Base-by-base conservation (phyloP, 2,113 vertebrate genomes). In the Scortum barcoo region DNA sequence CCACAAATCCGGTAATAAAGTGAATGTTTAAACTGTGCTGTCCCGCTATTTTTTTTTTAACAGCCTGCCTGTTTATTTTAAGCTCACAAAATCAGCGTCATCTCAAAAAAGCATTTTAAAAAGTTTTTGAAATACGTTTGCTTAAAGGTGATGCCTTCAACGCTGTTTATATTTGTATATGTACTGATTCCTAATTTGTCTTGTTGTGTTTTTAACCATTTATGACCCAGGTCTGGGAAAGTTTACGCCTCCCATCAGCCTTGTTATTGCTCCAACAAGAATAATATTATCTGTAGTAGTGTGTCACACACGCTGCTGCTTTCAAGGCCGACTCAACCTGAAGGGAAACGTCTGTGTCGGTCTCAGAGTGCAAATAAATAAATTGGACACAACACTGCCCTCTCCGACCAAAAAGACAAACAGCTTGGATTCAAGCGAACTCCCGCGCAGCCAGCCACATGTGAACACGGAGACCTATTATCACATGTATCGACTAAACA, bases 371-470 rank as follows among this genome's bases (percentile, higher is more conserved):
- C 14, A 11, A 10, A n/a, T n/a, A n/a, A n/a, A n/a, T n/a, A n/a
- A 26, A 26, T 2, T 19, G 57, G 50, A 71, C 71, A n/a, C 86
- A 91, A 81, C 7, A 86, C 88, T 73, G 93, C 90, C 89, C 88
- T 56, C 87, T 90, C 53, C 38, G 90, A 51, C 50, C 78, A 60
- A 2, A 14, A 0, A 38, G 75, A 42, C 40, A 78, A 91, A 82
- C 71, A 89, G 63, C 26, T 26, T 3, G 44, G 22, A 91, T 91
- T 93, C 87, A 93, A 91, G 84, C 63, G 68, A 92, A 92, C 77
- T 93, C 91, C 93, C 90, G 93, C 93, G 91, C 92, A 93, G 87
- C 85, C 5, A 60, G 46, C 38, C 81, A 48, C 54, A 36, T 30
- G 17, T 1, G n/a, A n/a, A n/a, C n/a, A n/a, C n/a, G n/a, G n/a